Base-by-base conservation (phyloP, 2,113 vertebrate genomes). In the Myotis brandtii region DNA sequence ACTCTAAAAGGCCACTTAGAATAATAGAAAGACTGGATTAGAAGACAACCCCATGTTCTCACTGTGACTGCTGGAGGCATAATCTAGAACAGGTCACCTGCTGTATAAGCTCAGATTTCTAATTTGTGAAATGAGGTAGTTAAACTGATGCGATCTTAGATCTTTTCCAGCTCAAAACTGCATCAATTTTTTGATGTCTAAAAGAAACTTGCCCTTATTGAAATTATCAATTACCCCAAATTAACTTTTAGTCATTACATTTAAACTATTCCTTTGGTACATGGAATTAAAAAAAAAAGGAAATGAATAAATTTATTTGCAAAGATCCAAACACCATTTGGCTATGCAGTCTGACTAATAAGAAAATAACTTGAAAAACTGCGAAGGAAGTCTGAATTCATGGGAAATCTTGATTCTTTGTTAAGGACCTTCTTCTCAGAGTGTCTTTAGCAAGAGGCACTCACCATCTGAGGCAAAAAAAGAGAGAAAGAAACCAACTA, bases 191-290 rank as follows among this genome's bases (percentile, higher is more conserved):
- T 85, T 89, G 52, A 73, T 62, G 11, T 69, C 52, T 66, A 52
- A 88, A 92, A 92, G 23, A 90, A 96, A 40, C 18, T 91, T 75
- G 16, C 18, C 34, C 17, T 79, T 88, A 83, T 70, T 95, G 70
- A 95, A 83, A 89, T 40, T 88, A 83, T 89, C 70, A 86, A 8
- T 92, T 87, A 62, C 14, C n/a, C 66, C 72, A 84, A 73, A 90
- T 93, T 86, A 94, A 14, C 32, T 95, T 85, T 66, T 92, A 73
- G 56, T 90, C 50, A 86, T 93, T 56, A 70, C 32, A 17, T 52
- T 82, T 73, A 66, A 96, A 66, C 20, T 43, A 34, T 76, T 54
- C 52, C n/a, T 69, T 86, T 86, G 43, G 8, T 59, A 62, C 54
- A 30, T 32, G 64, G 59, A 90, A 48, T 69, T 67, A 64, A 79